Percentiles rank a stretch among this genome's conserved stretches.
Evolutionary conservation across 2,888 invertebrate genomes (phyloP).

Genomic region (Cecidostiba fungosa): DNA sequence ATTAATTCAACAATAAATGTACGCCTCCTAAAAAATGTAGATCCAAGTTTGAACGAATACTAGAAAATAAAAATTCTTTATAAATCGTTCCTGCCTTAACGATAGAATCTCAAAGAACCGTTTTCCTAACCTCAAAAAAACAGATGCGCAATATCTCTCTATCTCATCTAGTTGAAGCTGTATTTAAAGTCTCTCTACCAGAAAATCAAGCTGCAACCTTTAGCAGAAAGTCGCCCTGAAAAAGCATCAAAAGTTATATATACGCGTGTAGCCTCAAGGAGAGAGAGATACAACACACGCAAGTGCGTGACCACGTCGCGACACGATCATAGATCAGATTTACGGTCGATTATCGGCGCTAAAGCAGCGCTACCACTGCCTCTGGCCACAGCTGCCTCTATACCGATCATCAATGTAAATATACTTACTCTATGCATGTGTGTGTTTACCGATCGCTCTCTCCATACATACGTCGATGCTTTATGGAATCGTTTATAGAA

Average conservation of each 20-base stretch:
- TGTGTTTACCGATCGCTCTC: neutral
- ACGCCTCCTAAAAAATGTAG: no score
- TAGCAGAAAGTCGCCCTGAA: neutral
- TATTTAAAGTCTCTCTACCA: neutral
- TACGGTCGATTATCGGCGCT: constrained; percentile 69
- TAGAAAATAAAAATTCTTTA: neutral
- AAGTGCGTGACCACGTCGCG: neutral
- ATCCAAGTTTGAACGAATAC: no score
- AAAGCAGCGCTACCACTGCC: constrained; percentile 60
- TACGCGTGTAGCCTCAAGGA: neutral
- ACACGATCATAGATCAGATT: constrained; percentile 66
- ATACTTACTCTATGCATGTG: neutral
- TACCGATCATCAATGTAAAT: constrained; percentile 6
- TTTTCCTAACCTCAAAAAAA: neutral
- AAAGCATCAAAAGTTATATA: neutral
- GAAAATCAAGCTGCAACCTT: neutral
- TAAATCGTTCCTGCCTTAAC: neutral
- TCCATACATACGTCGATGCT: neutral
- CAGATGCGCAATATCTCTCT: neutral
- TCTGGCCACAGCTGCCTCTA: constrained; percentile 23
- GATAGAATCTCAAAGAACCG: neutral
- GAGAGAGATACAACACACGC: neutral
- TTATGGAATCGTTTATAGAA: neutral
- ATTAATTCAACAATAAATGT: no score
- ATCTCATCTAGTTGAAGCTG: neutral